Evolutionary conservation across 2,888 invertebrate species (phyloP), one percentile per base, ranked within the genome.

Genomic region (Microplitis manilae): DNA sequence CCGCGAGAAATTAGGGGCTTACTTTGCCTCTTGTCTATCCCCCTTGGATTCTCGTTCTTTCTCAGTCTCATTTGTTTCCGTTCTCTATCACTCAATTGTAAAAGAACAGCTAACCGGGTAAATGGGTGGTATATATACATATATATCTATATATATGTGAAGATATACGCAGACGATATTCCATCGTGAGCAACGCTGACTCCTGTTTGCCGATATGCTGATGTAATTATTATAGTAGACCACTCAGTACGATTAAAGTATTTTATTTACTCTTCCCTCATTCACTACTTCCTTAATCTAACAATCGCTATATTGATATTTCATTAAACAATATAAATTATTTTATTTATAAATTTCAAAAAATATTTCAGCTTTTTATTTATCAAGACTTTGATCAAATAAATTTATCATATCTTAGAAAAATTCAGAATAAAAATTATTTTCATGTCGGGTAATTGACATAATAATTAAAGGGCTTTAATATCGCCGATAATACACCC

Each of bases 141-240:
- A 64, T 67, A 38, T 67, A 67, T 67, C 20, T 20, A 64, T 67
- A 38, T 67, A 39, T 67, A 67, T 13, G 30, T 64, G 70, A 60
- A 78, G 81, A 81, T 81, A 81, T 79, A 81, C 79, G 80, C 77
- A 80, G 76, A 79, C 81, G 73, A 75, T 77, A 78, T 84, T 75
- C 76, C 79, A 80, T 77, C 71, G 79, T 65, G 77, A 75, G 76
- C 79, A 82, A 79, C 81, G 88, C 88, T 88, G 86, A 89, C 86
- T 87, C 84, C 83, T 89, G 88, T 90, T 90, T 90, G 88, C 87
- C 86, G 86, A 89, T 90, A 90, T 90, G 90, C 90, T 89, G 89
- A 90, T 90, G 89, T 89, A 90, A 90, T 90, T 90, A 90, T 90
- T 89, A 88, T 89, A 90, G 89, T 89, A 89, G 82, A 68, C 79